Percentiles rank a stretch among this genome's conserved stretches.
phyloP scores from a whole-genome alignment of 2,797 vertebrate species.

The Hozukius guyotensis region DNA sequence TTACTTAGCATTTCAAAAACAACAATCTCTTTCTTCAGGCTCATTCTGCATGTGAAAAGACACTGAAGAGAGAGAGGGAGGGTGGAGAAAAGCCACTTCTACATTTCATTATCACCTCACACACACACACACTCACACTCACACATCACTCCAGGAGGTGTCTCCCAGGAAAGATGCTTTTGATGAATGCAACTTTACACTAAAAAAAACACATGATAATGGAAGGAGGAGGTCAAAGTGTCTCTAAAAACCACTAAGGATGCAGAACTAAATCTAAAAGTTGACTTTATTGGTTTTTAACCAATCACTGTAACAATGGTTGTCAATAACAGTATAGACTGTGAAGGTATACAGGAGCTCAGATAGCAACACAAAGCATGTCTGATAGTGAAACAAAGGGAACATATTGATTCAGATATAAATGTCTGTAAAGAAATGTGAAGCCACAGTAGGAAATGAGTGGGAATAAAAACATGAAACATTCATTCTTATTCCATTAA shows the following conservation, averaged over 20 bases:
- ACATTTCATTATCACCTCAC: not conserved
- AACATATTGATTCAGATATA: not conserved
- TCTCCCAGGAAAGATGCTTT: not conserved
- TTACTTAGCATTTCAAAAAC: not conserved
- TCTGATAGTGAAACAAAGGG: not conserved
- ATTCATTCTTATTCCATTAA: not conserved
- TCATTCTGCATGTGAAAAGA: constrained; percentile 4
- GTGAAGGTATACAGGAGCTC: not conserved
- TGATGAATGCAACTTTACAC: not conserved
- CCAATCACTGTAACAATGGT: not conserved
- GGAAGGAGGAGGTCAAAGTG: not conserved
- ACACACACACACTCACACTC: not conserved
- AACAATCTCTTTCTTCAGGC: constrained; percentile 2
- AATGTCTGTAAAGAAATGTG: not conserved
- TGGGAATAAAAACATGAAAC: not conserved
- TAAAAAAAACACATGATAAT: not conserved
- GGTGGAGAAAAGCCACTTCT: not conserved
- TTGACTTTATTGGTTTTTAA: not conserved
- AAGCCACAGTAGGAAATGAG: not conserved
- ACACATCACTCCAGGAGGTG: not conserved
- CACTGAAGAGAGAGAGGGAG: not conserved
- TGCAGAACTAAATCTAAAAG: not conserved
- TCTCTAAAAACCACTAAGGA: not conserved
- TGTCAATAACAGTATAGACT: not conserved
- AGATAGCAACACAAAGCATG: constrained; percentile 22